A percentile compares a stretch with the other conserved stretches of the same genome.
phyloP scores from a whole-genome alignment of 2,888 invertebrate species.

The Rotaria sp. region DNA sequence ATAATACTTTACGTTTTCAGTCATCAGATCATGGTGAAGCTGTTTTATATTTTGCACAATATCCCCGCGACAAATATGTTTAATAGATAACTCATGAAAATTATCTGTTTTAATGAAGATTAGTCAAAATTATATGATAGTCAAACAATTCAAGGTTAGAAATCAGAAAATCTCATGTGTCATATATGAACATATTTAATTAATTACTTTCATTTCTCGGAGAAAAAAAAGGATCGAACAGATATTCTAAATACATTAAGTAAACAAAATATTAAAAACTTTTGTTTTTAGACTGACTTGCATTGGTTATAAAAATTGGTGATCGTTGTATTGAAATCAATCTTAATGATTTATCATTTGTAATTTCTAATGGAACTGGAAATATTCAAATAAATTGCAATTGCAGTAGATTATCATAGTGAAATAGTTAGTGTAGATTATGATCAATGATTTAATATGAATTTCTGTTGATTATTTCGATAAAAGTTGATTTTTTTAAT shows the following conservation, averaged over 20 bases:
- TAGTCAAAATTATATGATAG: conserved; percentile 70
- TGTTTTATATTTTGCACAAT: background rate
- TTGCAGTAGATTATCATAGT: conserved; percentile 83
- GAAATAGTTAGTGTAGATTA: conserved; percentile 74
- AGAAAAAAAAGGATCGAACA: too few species aligned
- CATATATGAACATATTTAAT: too few species aligned
- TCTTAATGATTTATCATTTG: conserved; percentile 78
- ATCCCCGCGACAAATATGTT: conserved; percentile 70
- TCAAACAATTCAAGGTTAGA: background rate
- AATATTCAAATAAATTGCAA: conserved; percentile 59
- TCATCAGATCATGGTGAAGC: conserved; percentile 59
- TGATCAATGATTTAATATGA: background rate
- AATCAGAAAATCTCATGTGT: too few species aligned
- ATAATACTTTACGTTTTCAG: conserved; percentile 92
- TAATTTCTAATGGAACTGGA: conserved; percentile 79
- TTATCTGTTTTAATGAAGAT: conserved; percentile 79
- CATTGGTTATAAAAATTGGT: conserved; percentile 66
- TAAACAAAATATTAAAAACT: too few species aligned
- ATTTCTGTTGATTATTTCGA: too few species aligned
- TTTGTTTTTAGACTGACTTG: background rate
- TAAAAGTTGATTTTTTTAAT: too few species aligned
- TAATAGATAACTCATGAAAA: conserved; percentile 82
- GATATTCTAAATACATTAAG: too few species aligned
- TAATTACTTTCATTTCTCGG: too few species aligned
- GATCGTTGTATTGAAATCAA: conserved; percentile 81